Conservation (phyloP, 2,113 vertebrate species). For the Bolborhynchus lineola region DNA sequence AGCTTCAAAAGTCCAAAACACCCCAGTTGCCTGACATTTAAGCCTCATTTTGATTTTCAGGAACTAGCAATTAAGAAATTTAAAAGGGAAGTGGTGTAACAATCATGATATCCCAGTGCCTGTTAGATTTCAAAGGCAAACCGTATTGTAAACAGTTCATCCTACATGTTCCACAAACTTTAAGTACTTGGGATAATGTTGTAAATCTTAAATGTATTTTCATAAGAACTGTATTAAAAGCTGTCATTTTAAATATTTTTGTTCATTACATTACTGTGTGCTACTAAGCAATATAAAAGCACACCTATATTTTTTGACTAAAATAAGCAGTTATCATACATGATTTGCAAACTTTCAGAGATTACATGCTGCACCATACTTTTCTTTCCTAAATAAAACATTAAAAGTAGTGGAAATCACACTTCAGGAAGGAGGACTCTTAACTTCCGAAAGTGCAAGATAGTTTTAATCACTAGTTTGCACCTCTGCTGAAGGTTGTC, state of each 20-base stretch:
- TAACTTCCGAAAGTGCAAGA: background rate
- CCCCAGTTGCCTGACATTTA: rapidly evolving
- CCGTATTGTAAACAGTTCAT: background rate
- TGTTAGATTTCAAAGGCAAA: background rate
- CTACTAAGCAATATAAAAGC: background rate
- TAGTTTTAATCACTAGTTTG: background rate
- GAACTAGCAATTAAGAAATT: background rate
- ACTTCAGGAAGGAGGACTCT: background rate
- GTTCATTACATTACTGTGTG: background rate
- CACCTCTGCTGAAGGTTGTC: background rate
- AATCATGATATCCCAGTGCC: background rate
- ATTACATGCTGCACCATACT: background rate
- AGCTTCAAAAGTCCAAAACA: background rate
- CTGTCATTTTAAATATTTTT: background rate
- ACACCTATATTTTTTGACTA: background rate
- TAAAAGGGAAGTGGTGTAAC: background rate
- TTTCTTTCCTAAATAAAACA: background rate
- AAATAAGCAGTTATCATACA: background rate
- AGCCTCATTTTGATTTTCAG: background rate
- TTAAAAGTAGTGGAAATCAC: background rate
- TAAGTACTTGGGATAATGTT: background rate
- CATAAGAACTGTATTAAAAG: background rate
- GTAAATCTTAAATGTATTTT: background rate
- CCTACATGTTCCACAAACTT: background rate
- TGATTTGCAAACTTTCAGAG: background rate